phyloP scores from a whole-genome alignment of 1,140 invertebrate genomes.

The Mamestra configurata region DNA sequence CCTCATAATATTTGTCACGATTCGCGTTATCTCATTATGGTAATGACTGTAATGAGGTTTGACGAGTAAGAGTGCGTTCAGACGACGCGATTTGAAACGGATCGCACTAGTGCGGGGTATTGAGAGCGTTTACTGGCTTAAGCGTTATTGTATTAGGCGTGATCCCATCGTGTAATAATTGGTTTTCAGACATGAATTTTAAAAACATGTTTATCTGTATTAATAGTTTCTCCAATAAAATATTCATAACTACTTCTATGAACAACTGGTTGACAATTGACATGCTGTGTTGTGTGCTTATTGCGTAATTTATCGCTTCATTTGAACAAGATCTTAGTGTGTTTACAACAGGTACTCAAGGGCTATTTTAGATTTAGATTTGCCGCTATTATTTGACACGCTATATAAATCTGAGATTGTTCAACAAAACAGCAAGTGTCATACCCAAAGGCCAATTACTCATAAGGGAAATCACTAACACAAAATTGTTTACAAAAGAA shows the following conservation, averaged over 20 bases:
- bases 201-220: too few species aligned
- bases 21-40: constrained; percentile 5
- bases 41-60: constrained; percentile 17
- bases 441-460: background rate
- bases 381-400: background rate
- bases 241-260: too few species aligned
- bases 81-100: background rate
- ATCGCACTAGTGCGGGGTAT: too few species aligned
- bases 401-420: background rate
- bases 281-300: too few species aligned
- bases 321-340: background rate
- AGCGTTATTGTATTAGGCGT: background rate
- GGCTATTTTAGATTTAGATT: too few species aligned
- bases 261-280: too few species aligned
- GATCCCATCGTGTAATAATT: too few species aligned
- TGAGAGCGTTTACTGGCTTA: background rate
- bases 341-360: background rate
- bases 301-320: too few species aligned
- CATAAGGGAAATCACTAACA: background rate
- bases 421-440: background rate
- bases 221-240: too few species aligned
- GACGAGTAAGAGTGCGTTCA: background rate
- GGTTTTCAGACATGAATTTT: background rate
- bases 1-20: constrained; percentile 38
- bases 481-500: background rate